Evolutionary conservation across 2,113 vertebrate genomes (phyloP).

Genomic region (Chunga burmeisteri): DNA sequence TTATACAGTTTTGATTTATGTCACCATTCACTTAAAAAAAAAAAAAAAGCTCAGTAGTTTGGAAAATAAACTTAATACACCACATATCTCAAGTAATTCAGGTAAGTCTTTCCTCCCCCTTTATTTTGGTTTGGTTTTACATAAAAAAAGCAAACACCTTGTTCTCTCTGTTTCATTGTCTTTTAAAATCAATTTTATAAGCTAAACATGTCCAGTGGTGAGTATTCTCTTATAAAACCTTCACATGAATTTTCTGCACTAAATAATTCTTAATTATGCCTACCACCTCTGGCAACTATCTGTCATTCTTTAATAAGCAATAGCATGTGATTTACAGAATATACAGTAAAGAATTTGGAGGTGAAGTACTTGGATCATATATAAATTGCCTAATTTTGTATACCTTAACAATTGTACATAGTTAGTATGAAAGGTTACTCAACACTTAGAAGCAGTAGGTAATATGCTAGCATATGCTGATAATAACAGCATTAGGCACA

Average conservation of each 20-base stretch:
- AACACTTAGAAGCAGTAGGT: not conserved
- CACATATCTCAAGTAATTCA: not conserved
- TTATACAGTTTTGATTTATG: not conserved
- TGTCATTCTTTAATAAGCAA: not conserved
- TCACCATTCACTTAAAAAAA: not conserved
- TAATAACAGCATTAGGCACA: not conserved
- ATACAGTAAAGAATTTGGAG: not conserved
- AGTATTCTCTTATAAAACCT: not conserved
- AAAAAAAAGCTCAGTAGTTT: not conserved
- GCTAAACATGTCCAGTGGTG: not conserved
- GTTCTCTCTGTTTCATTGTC: not conserved
- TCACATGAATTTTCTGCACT: not conserved
- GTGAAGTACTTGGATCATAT: not conserved
- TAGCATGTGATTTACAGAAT: not conserved
- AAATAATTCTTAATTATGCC: not conserved
- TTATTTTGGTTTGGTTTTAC: too few relatives aligned
- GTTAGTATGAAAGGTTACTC: not conserved
- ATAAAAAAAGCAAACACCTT: not conserved
- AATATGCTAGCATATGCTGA: not conserved
- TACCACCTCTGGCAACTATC: not conserved
- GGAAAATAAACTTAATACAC: not conserved
- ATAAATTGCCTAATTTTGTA: not conserved
- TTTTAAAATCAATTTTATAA: not conserved
- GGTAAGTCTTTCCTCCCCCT: not conserved
- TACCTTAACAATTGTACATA: not conserved